phyloP scores from a whole-genome alignment of 1,140 invertebrate species.

The Goniozus legneri region DNA sequence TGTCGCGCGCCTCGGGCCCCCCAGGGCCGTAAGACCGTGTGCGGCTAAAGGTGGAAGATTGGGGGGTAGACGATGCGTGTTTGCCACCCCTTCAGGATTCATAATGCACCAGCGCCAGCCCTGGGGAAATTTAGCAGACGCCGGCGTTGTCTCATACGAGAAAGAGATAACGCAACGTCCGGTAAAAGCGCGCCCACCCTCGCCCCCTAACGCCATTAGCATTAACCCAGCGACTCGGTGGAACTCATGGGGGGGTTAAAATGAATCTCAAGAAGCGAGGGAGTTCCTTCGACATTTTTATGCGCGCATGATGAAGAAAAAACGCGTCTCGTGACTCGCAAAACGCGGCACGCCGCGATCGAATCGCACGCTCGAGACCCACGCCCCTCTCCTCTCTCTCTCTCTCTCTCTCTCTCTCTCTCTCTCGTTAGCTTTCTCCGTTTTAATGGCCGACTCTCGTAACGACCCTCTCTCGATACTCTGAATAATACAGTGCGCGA shows the following conservation, averaged over 20 bases:
- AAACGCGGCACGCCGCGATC: too few relatives aligned
- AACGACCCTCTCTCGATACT: too few relatives aligned
- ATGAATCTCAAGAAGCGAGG: too few relatives aligned
- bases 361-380: constrained; percentile 10
- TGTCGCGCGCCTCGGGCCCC: constrained; percentile 1
- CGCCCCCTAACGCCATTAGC: constrained; percentile 31
- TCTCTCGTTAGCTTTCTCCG: constrained; percentile 1
- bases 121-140: constrained; percentile 37
- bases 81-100: constrained; percentile 25
- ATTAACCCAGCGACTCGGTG: constrained; percentile 11
- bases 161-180: too few relatives aligned
- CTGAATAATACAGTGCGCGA: too few relatives aligned
- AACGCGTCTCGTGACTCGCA: too few relatives aligned
- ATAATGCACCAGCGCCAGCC: constrained; percentile 31
- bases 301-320: neutral
- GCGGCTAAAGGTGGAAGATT: too few relatives aligned
- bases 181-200: too few relatives aligned
- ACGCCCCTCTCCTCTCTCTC: constrained; percentile 6
- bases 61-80: constrained; percentile 9
- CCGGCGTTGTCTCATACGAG: constrained; percentile 32
- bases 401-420: neutral
- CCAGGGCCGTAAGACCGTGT: constrained; percentile 9
- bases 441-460: too few relatives aligned
- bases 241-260: too few relatives aligned
- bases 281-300: neutral